Conservation (phyloP, 2,113 vertebrate genomes). For the Amphiprion ocellaris region DNA sequence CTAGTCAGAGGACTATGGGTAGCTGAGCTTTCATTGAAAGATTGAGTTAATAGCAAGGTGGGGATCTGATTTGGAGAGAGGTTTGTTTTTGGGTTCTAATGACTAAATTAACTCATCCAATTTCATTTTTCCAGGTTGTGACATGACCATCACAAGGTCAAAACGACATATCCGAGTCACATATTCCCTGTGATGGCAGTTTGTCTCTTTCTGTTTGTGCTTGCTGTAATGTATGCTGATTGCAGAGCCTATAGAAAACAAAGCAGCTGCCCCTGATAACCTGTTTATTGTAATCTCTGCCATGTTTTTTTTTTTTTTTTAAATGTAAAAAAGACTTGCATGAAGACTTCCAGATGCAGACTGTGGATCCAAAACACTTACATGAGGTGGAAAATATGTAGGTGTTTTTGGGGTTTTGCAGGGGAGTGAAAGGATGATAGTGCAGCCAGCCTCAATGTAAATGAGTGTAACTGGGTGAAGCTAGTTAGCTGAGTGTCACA, state of each 20-base stretch:
- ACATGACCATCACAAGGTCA: too few species aligned
- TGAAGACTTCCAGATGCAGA: constrained; percentile 32
- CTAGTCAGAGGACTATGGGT: too few species aligned
- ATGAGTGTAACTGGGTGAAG: constrained; percentile 53
- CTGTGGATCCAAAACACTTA: constrained; percentile 25
- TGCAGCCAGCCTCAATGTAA: constrained; percentile 51
- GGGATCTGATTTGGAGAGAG: too few species aligned
- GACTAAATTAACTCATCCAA: too few species aligned
- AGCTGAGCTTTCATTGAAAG: too few species aligned
- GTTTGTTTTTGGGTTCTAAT: too few species aligned
- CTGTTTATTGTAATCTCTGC: constrained; percentile 47
- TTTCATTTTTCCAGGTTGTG: too few species aligned
- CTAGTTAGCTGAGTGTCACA: constrained; percentile 22
- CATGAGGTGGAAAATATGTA: constrained; percentile 8
- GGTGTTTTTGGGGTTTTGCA: constrained; percentile 16
- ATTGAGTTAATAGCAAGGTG: too few species aligned
- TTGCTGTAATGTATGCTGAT: constrained; percentile 67
- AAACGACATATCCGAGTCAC: too few species aligned
- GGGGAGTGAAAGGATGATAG: background rate
- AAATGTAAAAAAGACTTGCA: constrained; percentile 12
- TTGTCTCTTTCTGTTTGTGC: constrained; percentile 8
- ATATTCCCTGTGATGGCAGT: too few species aligned
- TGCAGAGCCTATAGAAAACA: constrained; percentile 46
- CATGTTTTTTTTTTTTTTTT: constrained; percentile 13
- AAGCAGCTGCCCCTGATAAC: constrained; percentile 67